A percentile compares a stretch with the other conserved stretches of the same genome.
phyloP scores from a whole-genome alignment of 2,888 invertebrate species.

The Cantharis lateralis region DNA sequence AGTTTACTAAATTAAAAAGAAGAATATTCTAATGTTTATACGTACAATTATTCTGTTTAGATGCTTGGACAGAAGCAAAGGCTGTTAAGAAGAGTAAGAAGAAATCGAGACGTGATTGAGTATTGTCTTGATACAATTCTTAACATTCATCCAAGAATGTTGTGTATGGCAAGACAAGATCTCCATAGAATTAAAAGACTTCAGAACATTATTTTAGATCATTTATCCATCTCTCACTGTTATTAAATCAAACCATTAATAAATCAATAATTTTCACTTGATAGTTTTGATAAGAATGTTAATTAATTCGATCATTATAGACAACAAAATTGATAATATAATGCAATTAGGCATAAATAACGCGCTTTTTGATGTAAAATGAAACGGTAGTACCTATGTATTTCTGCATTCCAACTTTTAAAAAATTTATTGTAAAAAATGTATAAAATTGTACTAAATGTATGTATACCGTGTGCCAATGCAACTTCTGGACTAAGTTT shows the following conservation, averaged over 20 bases:
- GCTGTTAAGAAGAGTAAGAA: constrained; percentile 76
- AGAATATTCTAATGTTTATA: neutral
- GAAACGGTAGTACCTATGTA: constrained; percentile 6
- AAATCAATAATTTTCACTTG: neutral
- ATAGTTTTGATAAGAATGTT: neutral
- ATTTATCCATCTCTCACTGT: constrained; percentile 18
- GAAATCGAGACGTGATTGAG: constrained; percentile 72
- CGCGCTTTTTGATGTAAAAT: neutral
- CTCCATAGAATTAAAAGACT: constrained; percentile 46
- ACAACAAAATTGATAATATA: neutral
- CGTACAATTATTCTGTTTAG: constrained; percentile 50
- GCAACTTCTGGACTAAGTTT: constrained; percentile 22
- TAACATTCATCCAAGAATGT: constrained; percentile 33
- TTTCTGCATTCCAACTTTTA: constrained; percentile 23
- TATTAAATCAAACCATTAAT: constrained; percentile 1
- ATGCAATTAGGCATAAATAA: neutral
- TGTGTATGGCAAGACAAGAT: constrained; percentile 50
- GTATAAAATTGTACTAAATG: constrained; percentile 19
- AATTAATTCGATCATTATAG: neutral
- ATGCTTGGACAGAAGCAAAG: constrained; percentile 78
- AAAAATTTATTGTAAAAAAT: constrained; percentile 20
- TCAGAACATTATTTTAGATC: constrained; percentile 30
- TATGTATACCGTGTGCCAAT: constrained; percentile 27
- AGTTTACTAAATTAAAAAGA: neutral
- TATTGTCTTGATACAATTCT: constrained; percentile 8